Conservation (phyloP, 2,797 vertebrate species). For the Poeciliopsis presidionis region DNA sequence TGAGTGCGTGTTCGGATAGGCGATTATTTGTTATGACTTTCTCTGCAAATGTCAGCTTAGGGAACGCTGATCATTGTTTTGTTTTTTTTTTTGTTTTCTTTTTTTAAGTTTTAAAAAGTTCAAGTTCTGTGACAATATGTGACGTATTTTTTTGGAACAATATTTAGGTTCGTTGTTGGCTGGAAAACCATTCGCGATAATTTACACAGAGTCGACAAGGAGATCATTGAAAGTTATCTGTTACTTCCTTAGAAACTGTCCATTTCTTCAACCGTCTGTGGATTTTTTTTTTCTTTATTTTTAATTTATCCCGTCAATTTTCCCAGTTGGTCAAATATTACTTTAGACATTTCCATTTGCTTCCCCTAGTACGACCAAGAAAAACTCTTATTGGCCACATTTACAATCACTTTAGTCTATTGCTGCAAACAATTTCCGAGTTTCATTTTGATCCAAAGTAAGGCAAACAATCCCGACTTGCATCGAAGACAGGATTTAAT, state of each 20-base stretch:
- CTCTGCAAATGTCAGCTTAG: neutral
- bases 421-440: neutral
- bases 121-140: neutral
- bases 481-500: constrained; percentile 10
- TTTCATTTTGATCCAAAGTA: neutral
- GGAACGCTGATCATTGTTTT: neutral
- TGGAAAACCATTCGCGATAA: neutral
- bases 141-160: neutral
- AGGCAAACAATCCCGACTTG: neutral
- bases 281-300: neutral
- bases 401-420: neutral
- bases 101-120: neutral
- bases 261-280: neutral
- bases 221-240: neutral
- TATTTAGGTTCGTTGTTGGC: neutral
- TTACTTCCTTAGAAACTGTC: neutral
- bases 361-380: neutral
- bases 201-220: neutral
- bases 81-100: too few relatives aligned
- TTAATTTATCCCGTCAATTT: neutral
- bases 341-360: neutral
- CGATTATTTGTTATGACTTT: neutral
- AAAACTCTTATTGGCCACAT: neutral
- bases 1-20: neutral
- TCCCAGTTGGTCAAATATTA: neutral